phyloP scores from a whole-genome alignment of 2,113 vertebrate species.

The Sclerurus mexicanus region DNA sequence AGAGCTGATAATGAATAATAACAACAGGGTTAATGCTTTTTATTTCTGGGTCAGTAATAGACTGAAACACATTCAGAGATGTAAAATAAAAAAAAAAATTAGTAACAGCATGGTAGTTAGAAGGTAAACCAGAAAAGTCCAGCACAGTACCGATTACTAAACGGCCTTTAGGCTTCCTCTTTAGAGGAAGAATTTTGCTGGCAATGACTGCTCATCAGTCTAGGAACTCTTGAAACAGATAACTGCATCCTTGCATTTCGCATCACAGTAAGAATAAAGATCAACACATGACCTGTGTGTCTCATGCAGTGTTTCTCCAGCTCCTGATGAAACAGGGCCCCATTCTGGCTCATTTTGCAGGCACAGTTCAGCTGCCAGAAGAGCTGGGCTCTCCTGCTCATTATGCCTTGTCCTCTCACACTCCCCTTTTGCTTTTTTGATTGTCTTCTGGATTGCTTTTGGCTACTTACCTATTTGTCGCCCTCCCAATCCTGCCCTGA shows the following conservation, averaged over 20 bases:
- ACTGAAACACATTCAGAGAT: background rate
- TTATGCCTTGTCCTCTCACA: background rate
- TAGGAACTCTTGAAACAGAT: conserved; percentile 9
- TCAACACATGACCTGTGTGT: background rate
- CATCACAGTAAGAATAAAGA: background rate
- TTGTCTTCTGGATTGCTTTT: background rate
- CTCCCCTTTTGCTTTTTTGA: background rate
- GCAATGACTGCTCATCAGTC: conserved; percentile 7
- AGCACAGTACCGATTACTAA: background rate
- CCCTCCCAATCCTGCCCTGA: background rate
- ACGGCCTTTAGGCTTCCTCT: background rate
- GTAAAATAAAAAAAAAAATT: background rate
- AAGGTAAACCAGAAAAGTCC: background rate
- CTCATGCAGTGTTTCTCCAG: background rate
- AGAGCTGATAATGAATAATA: background rate
- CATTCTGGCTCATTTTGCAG: background rate
- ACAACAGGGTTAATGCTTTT: background rate
- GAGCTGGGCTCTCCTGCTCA: background rate
- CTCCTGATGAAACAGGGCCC: background rate
- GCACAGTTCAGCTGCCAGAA: background rate
- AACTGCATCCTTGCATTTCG: background rate
- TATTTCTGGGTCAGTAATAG: background rate
- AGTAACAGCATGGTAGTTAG: background rate
- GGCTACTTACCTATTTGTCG: background rate
- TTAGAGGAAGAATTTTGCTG: background rate